Base-by-base conservation (phyloP, 2,113 vertebrate genomes). In the Sinocyclocheilus grahami region DNA sequence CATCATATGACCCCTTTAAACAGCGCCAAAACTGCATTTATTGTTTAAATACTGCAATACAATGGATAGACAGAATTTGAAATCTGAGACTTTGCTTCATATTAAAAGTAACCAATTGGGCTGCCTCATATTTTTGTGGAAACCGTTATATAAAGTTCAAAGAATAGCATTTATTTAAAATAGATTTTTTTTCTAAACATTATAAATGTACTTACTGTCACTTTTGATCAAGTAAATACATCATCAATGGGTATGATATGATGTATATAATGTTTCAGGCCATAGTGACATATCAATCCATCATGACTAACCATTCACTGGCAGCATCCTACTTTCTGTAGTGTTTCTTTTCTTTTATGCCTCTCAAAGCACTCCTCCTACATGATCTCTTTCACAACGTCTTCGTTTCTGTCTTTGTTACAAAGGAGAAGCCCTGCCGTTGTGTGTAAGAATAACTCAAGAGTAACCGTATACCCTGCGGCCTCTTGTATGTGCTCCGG, bases 401-500 rank as follows among this genome's bases (percentile, higher is more conserved):
- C 24, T 18, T 53, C 14, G 1, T 30, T 30, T 60, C n/a, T 39
- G 39, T 63, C 20, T 80, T 39, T 62, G 20, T 18, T 62, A 80
- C 62, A 65, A 67, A 46, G 67, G n/a, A 67, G 39, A 46, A 9
- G 79, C 42, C 22, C 62, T 82, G 62, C 62, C 14, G 2, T 10
- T 67, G n/a, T 51, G 46, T 76, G 39, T 22, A 48, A 80, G 33
- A 27, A 80, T 80, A 46, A 27, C 78, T 63, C 55, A 16, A 20
- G n/a, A 51, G 62, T 51, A 82, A 67, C 62, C 4, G 0, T 67
- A 82, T 24, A 67, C 39, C 62, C 39, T 16, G 14, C 24, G 1
- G 60, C 24, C 13, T 48, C n/a, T 81, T 6, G 7, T 37, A 5
- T n/a, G 58, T 42, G 22, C n/a, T n/a, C 14, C 12, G 12, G 13